Base-by-base conservation (phyloP, 2,888 invertebrate genomes). In the Automeris io region DNA sequence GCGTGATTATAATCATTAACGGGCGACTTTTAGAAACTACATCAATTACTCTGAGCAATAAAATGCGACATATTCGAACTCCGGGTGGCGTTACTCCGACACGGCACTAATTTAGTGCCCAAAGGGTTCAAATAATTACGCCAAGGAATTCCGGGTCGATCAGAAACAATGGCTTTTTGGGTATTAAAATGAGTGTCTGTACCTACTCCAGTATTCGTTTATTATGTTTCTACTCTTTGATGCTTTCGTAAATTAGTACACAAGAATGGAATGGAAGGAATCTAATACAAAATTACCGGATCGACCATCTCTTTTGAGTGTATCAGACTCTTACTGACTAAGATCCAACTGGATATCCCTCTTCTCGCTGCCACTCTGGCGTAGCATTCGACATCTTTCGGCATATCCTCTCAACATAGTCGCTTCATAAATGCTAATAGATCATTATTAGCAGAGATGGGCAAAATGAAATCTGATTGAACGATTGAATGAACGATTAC, bases 41-140 rank as follows among this genome's bases (percentile, higher is more conserved):
- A 59, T 57, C 57, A 60, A 60, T 59, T 59, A 55, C 49, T 51
- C 43, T 9, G 42, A 49, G 44, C 48, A 50, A 59, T 62, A 61
- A 63, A 61, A 59, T 51, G 50, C 49, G 54, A 59, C 40, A 57
- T 60, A 61, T 57, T 58, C 62, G 55, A 63, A 61, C 53, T 55
- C 48, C 51, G 52, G 43, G 48, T 42, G 45, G 45, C 49, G 63
- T 65, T 68, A 70, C 62, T 64, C 63, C 68, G 65, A 58, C 49
- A 67, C 61, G 65, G 57, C 53, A 45, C 47, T 50, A 68, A 68
- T 68, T 68, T 68, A 68, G 67, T 68, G 57, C 62, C 54, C 51
- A 59, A 64, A 66, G 66, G 68, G 64, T 66, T 61, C 59, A 42
- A 56, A 64, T 70, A 70, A 70, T 70, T 70, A 68, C 70, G 61